Conservation (phyloP, 92 coral and sea anemone genomes). For the Pocillopora grandis region DNA sequence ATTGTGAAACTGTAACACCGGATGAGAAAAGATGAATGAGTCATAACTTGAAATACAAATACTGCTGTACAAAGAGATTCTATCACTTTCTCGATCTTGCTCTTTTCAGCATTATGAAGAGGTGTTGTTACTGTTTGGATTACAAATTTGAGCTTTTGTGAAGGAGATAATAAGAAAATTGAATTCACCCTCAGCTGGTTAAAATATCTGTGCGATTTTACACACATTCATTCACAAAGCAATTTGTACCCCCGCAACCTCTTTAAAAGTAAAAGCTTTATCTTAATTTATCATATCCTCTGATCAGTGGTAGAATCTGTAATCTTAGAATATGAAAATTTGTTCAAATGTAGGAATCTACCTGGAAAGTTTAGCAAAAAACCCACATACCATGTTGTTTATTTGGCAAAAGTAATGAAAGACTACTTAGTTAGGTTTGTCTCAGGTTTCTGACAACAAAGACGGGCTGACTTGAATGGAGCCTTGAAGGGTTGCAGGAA, state of each 20-base stretch:
- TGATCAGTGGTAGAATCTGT: not conserved
- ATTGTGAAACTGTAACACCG: not conserved
- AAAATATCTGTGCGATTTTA: not conserved
- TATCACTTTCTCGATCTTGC: not conserved
- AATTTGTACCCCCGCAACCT: not conserved
- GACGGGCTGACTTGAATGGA: too few species aligned
- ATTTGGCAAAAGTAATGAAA: too few species aligned
- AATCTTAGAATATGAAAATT: not conserved
- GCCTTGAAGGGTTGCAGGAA: too few species aligned
- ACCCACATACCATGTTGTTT: too few species aligned
- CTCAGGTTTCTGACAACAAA: too few species aligned
- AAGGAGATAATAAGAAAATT: not conserved
- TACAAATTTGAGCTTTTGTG: constrained; percentile 3
- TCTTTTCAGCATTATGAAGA: not conserved
- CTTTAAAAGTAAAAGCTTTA: not conserved
- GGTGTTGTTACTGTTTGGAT: constrained; percentile 1
- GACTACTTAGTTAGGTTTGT: too few species aligned
- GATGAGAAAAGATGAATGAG: not conserved
- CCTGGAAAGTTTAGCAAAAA: too few species aligned
- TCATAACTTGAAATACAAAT: not conserved
- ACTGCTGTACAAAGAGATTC: constrained; percentile 1
- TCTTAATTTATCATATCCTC: not conserved
- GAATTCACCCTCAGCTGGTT: not conserved
- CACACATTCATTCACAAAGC: not conserved
- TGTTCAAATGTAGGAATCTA: not conserved